Evolutionary conservation across 2,113 vertebrate genomes (phyloP).

Genomic region (Siphamia tubifer): DNA sequence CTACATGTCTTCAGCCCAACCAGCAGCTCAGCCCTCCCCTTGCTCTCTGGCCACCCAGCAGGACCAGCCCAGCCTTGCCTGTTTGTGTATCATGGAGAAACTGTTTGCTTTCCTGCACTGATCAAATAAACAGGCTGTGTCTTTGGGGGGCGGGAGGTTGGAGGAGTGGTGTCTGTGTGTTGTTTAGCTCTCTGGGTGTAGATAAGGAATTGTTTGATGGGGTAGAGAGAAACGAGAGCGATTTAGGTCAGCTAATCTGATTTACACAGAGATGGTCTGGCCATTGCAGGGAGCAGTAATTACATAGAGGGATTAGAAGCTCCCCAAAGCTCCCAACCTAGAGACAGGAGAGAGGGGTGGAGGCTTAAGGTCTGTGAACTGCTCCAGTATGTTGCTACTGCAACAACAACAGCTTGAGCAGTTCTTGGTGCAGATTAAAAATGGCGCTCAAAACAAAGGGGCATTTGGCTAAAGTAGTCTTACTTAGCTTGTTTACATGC

Average conservation of each 20-base stretch:
- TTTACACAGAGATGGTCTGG: conserved; percentile 79
- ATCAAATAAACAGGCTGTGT: conserved; percentile 78
- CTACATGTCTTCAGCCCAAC: conserved; percentile 37
- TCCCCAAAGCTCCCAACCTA: conserved; percentile 49
- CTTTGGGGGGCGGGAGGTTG: conserved; percentile 49
- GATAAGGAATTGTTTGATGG: conserved; percentile 87
- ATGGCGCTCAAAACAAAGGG: conserved; percentile 52
- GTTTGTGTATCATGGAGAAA: conserved; percentile 74
- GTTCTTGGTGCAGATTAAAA: conserved; percentile 62
- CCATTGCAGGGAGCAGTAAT: conserved; percentile 84
- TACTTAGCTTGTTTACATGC: conserved; percentile 51
- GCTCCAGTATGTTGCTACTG: conserved; percentile 48
- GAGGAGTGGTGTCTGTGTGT: conserved; percentile 65
- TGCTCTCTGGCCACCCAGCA: conserved; percentile 59
- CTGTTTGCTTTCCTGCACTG: conserved; percentile 68
- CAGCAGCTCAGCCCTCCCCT: conserved; percentile 11
- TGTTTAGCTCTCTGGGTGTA: conserved; percentile 80
- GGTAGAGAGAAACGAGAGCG: conserved; percentile 75
- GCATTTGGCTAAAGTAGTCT: conserved; percentile 44
- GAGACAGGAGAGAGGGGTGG: conserved; percentile 57
- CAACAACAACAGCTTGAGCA: conserved; percentile 71
- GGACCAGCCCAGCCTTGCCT: conserved; percentile 46
- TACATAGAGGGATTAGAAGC: conserved; percentile 85
- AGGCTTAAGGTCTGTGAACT: conserved; percentile 60
- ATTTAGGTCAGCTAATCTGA: conserved; percentile 86